Base-by-base conservation (phyloP, 1,140 invertebrate species). In the Aradophagus sp. region DNA sequence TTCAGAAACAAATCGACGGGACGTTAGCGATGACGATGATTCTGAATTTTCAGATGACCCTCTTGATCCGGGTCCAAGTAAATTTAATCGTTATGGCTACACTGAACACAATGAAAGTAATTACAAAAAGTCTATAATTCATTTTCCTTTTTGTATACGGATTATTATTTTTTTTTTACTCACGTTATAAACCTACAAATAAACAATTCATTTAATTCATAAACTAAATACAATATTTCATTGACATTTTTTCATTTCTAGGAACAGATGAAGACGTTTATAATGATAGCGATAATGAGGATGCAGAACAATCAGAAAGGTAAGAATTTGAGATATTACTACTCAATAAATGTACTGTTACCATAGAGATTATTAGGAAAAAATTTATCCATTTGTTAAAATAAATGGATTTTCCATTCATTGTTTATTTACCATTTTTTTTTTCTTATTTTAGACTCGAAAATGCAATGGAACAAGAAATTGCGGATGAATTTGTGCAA, bases 221-320 rank as follows among this genome's bases (percentile, higher is more conserved):
- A n/a, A n/a, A n/a, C n/a, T n/a, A n/a, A n/a, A n/a, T n/a, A n/a
- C n/a, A n/a, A n/a, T n/a, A n/a, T n/a, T n/a, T n/a, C n/a, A n/a
- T n/a, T n/a, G n/a, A n/a, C n/a, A n/a, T 6, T 6, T 29, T 6
- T 29, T 29, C 10, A n/a, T 38, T 72, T 75, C 42, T 47, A 86
- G 83, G 78, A 63, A 77, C 68, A 34, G 79, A 86, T 52, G 83
- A 84, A 52, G 77, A 82, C 52, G 74, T 79, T 69, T 84, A 81
- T 38, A 81, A 78, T 44, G 85, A 86, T 55, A 86, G 83, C 32
- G 86, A 87, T 39, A 81, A 84, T 41, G 82, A 85, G 77, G 81
- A 85, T 48, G 67, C 61, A n/a, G 75, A 78, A 36, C 38, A 71
- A 10, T 58, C 15, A n/a, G 73, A 67, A 70, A 79, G 79, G 83